Evolutionary conservation across 2,888 invertebrate species (phyloP), one percentile per base, ranked within the genome.

Genomic region (Monopis laevigella): DNA sequence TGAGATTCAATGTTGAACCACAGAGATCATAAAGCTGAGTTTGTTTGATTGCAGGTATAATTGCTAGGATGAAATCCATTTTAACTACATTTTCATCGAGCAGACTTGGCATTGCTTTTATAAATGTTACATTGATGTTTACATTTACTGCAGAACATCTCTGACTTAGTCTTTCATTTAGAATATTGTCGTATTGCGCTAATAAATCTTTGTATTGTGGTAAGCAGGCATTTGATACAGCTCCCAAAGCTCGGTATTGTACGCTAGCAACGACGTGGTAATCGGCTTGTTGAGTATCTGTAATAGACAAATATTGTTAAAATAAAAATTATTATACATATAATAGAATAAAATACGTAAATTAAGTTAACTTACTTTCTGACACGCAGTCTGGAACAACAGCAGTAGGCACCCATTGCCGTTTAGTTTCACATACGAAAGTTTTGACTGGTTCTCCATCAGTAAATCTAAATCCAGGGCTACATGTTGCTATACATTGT

Each of bases 351-450:
- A 29, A 7, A 29, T 11, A 10, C n/a, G n/a, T 7, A 29, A 29
- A 29, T 29, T 27, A 16, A 21, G 24, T 21, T 21, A 10, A 66
- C 78, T 65, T 65, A 90, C 90, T 92, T 84, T 95, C 94, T 2
- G 95, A 94, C 14, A 97, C 96, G 67, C 97, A 97, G 58, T 96
- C 95, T 0, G 96, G 96, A 14, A 96, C 95, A 35, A 96, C 91
- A 6, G 92, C 90, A 2, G 89, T 87, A 1, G 97, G 96, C 7
- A 86, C 83, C 96, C 96, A 96, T 44, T 88, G 84, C 38, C 88
- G 87, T 51, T 89, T 89, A 0, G 86, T 85, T 62, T 92, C 89
- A 58, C 96, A 96, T 1, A 88, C 84, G 64, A 93, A 96, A 0
- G 91, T 90, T 66, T 95, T 96, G 1, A 89, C 86, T 2, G 90